phyloP scores from a whole-genome alignment of 2,888 invertebrate species.

The Epiblema foenella region DNA sequence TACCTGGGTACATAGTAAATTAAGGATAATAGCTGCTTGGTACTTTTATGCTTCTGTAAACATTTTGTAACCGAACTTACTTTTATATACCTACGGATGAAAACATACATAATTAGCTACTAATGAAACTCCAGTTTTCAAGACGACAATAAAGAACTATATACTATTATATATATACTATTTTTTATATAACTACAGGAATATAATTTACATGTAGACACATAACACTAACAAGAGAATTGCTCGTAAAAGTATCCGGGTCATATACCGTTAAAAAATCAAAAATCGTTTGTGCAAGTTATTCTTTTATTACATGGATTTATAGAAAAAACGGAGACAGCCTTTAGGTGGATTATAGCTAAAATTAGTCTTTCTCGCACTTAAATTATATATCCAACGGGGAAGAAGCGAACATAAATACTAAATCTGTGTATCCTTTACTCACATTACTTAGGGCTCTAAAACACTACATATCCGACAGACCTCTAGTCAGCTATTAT shows the following conservation, averaged over 20 bases:
- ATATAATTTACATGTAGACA: too few species aligned
- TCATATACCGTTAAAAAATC: too few species aligned
- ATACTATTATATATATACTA: too few species aligned
- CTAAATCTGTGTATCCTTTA: background rate
- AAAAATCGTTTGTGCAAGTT: too few species aligned
- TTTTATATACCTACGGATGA: background rate
- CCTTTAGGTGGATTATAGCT: too few species aligned
- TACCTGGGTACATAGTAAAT: conserved; percentile 9
- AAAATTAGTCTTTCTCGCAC: too few species aligned
- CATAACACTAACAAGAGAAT: background rate
- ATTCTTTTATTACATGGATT: too few species aligned
- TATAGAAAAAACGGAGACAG: too few species aligned
- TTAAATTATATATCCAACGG: too few species aligned
- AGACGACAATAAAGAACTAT: background rate
- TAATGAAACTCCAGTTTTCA: background rate
- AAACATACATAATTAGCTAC: background rate
- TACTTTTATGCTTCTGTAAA: background rate
- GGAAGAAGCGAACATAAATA: too few species aligned
- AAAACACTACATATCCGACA: conserved; percentile 5
- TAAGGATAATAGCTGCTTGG: background rate
- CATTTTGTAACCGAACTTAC: background rate
- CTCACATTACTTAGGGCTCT: background rate
- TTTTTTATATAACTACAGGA: too few species aligned
- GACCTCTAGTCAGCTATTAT: conserved; percentile 9
- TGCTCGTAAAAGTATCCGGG: background rate